These are phyloP conservation scores for Gastrophysa polygoni DNA, from an alignment of 2,888 invertebrate genomes.

Conservation along the genomic window DNA sequence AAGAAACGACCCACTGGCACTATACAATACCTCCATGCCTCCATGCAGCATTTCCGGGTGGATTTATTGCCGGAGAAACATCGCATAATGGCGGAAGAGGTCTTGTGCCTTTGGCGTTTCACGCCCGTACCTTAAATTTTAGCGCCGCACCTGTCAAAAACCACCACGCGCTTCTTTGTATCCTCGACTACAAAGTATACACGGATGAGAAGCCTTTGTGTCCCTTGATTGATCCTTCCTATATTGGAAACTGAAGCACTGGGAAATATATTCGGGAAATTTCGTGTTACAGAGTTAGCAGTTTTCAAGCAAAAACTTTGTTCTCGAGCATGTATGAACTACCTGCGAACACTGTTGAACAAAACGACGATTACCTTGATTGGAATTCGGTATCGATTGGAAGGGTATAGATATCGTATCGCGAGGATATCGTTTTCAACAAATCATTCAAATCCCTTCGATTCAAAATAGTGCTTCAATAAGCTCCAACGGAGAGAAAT, in stretches of 20 bases:
- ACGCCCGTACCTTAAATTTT: slow-evolving; percentile 30
- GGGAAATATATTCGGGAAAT: slow-evolving; percentile 14
- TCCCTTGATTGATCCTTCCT: slow-evolving; percentile 25
- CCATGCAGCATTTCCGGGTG: slow-evolving; percentile 29
- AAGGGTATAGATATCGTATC: too few species aligned
- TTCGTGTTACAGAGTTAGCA: slow-evolving; percentile 9
- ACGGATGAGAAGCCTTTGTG: slow-evolving; percentile 14
- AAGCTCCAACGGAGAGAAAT: too few species aligned
- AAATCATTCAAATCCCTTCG: too few species aligned
- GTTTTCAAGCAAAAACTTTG: too few species aligned
- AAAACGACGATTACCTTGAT: too few species aligned
- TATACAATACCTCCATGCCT: slow-evolving; percentile 33
- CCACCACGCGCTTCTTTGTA: slow-evolving; percentile 20
- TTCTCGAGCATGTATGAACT: too few species aligned
- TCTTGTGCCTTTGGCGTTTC: slow-evolving; percentile 27
- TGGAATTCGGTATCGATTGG: too few species aligned
- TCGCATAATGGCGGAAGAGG: slow-evolving; percentile 25
- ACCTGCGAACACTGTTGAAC: neutral
- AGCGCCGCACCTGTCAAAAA: slow-evolving; percentile 29
- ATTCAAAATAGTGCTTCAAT: too few species aligned
- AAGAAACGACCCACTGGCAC: slow-evolving; percentile 18
- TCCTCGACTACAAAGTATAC: slow-evolving; percentile 12
- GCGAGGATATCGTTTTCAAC: too few species aligned
- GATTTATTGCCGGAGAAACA: slow-evolving; percentile 27
- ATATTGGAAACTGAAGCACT: slow-evolving; percentile 25